Conservation (phyloP, 2,797 vertebrate genomes). For the Varecia variegata region DNA sequence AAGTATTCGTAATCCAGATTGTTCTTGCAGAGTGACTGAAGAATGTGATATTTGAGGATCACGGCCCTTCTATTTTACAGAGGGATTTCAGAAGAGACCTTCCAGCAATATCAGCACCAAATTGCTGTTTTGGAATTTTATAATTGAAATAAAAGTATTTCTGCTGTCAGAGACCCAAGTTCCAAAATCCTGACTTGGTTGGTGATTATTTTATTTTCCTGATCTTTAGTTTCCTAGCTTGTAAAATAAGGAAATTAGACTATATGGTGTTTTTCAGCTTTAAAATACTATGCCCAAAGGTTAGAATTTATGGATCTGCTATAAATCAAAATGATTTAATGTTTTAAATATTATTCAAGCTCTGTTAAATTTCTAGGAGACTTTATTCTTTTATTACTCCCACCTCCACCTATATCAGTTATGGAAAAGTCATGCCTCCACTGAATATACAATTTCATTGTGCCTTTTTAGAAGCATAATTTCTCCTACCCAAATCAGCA, state of each 20-base stretch:
- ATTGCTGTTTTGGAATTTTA: neutral
- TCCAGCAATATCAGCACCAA: neutral
- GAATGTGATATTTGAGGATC: neutral
- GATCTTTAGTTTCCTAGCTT: neutral
- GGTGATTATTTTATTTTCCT: neutral
- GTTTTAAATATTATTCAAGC: constrained; percentile 21
- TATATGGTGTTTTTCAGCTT: neutral
- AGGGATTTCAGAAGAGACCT: neutral
- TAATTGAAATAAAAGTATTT: neutral
- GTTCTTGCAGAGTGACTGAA: neutral
- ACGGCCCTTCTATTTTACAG: neutral
- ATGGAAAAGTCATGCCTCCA: neutral
- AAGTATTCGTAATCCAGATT: neutral
- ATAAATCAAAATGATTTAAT: neutral
- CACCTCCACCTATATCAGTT: neutral
- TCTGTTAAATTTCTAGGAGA: neutral
- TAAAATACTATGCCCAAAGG: neutral
- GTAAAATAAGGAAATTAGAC: neutral
- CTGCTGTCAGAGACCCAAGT: neutral
- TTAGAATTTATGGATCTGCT: neutral
- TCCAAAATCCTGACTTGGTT: neutral
- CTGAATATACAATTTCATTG: neutral
- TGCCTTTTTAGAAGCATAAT: neutral
- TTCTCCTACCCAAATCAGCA: neutral
- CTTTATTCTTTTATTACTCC: constrained; percentile 16